Evolutionary conservation across 1,140 invertebrate genomes (phyloP).

Genomic region (Artemia franciscana): DNA sequence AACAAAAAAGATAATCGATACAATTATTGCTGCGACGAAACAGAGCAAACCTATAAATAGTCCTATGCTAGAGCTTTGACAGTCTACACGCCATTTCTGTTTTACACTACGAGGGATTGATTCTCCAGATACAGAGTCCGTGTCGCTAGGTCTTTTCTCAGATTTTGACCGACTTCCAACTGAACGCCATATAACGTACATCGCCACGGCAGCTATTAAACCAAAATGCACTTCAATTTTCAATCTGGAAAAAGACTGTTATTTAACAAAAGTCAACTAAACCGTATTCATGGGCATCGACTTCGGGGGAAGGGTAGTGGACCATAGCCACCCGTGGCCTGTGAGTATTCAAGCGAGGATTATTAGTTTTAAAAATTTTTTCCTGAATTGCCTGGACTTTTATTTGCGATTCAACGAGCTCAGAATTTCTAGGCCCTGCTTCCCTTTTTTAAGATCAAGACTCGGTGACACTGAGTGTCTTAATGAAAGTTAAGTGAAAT

Average conservation of each 20-base stretch:
- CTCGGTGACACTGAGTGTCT: no score
- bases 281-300: no score
- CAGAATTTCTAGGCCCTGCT: no score
- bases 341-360: no score
- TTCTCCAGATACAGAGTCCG: neutral
- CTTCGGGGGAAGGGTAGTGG: no score
- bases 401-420: no score
- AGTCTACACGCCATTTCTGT: slow-evolving; percentile 21
- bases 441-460: no score
- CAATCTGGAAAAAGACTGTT: slow-evolving; percentile 6
- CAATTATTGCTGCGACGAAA: slow-evolving; percentile 32
- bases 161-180: slow-evolving; percentile 19
- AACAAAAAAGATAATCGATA: slow-evolving; percentile 36
- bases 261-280: no score
- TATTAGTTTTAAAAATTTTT: no score
- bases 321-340: no score
- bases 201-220: slow-evolving; percentile 33
- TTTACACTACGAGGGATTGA: slow-evolving; percentile 5
- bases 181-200: slow-evolving; percentile 33
- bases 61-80: slow-evolving; percentile 31
- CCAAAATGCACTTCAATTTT: slow-evolving; percentile 18
- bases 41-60: slow-evolving; percentile 33
- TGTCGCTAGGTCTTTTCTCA: slow-evolving; percentile 3
- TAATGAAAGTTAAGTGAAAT: no score
- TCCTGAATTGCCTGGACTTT: no score